Conservation (phyloP, 2,888 invertebrate genomes). For the Drosophila flavopinicola region DNA sequence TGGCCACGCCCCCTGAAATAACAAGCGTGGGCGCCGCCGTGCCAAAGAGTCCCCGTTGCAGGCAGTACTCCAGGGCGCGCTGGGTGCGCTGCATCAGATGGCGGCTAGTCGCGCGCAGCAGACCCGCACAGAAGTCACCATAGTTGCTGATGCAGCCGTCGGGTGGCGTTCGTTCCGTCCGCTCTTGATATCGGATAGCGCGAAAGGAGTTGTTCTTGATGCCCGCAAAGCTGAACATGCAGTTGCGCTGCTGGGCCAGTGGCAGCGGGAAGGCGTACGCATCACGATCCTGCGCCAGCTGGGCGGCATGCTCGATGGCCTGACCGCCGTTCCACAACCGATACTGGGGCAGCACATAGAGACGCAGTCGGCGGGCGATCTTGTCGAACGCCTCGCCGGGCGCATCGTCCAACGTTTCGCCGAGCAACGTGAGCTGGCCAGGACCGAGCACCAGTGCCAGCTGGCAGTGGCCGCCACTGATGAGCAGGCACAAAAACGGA, state of each 20-base stretch:
- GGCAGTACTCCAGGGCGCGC: slow-evolving; percentile 91
- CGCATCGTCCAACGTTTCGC: slow-evolving; percentile 92
- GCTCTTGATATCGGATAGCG: slow-evolving; percentile 87
- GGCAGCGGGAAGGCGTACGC: slow-evolving; percentile 89
- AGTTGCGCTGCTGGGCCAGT: slow-evolving; percentile 88
- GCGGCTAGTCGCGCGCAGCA: slow-evolving; percentile 89
- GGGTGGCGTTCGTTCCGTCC: slow-evolving; percentile 85
- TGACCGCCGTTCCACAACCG: slow-evolving; percentile 90
- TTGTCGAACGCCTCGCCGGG: slow-evolving; percentile 98
- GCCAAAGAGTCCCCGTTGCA: slow-evolving; percentile 87
- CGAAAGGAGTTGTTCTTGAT: slow-evolving; percentile 87
- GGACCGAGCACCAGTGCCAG: slow-evolving; percentile 90
- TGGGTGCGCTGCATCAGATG: slow-evolving; percentile 93
- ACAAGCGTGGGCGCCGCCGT: slow-evolving; percentile 86
- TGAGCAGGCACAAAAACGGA: slow-evolving; percentile 94
- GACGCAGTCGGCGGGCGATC: slow-evolving; percentile 93
- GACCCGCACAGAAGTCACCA: slow-evolving; percentile 93
- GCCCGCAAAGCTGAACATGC: slow-evolving; percentile 96
- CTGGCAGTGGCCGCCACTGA: slow-evolving; percentile 97
- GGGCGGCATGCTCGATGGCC: slow-evolving; percentile 93
- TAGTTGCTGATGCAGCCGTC: slow-evolving; percentile 90
- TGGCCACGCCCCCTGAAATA: slow-evolving; percentile 98
- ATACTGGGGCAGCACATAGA: slow-evolving; percentile 91
- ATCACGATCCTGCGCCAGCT: slow-evolving; percentile 87
- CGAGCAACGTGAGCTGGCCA: slow-evolving; percentile 91